phyloP scores from a whole-genome alignment of 2,113 vertebrate genomes.

The Raphicerus campestris region DNA sequence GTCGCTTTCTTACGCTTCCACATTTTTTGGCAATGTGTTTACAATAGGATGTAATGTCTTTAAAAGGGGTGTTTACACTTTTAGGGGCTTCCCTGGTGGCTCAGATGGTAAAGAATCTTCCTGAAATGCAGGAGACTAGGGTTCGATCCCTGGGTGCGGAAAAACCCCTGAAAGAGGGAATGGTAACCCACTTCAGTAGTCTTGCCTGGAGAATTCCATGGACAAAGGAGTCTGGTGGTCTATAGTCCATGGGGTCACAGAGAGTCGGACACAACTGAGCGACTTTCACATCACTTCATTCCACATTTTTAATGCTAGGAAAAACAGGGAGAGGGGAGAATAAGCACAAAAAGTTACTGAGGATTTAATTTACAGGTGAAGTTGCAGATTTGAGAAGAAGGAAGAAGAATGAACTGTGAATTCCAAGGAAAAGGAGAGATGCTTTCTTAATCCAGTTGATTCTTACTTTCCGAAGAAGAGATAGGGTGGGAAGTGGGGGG shows the following conservation, averaged over 20 bases:
- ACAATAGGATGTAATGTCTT: not conserved
- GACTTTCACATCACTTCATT: not conserved
- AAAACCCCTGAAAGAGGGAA: not conserved
- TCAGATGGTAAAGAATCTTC: not conserved
- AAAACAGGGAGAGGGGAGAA: not conserved
- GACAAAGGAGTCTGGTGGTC: not conserved
- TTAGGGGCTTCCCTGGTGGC: not conserved
- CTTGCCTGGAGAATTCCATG: not conserved
- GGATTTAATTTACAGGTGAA: not conserved
- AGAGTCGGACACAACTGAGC: not conserved
- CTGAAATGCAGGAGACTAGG: not conserved
- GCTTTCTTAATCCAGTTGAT: not conserved
- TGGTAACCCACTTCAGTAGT: not conserved
- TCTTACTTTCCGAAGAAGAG: not conserved
- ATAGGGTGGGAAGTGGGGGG: not conserved
- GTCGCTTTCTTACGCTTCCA: not conserved
- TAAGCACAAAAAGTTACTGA: not conserved
- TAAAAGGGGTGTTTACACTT: not conserved
- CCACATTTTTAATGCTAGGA: not conserved
- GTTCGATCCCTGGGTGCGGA: not conserved
- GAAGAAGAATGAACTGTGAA: not conserved
- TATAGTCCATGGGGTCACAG: not conserved
- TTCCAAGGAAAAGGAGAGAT: not conserved
- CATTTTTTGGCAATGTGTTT: not conserved
- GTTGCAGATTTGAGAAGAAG: not conserved